phyloP scores from a whole-genome alignment of 2,113 vertebrate species.

The Lampris incognitus region DNA sequence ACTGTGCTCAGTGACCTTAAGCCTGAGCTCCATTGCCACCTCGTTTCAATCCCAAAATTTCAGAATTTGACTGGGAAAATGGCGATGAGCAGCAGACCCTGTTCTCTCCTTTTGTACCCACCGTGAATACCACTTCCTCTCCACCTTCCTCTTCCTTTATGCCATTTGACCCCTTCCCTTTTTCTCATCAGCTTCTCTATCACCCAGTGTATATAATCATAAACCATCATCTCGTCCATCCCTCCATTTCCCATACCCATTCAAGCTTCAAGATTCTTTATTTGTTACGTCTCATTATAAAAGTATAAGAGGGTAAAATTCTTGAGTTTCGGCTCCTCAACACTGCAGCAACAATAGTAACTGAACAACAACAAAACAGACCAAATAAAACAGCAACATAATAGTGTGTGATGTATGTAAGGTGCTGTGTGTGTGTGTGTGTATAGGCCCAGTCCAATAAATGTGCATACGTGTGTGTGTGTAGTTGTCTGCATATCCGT shows the following conservation, averaged over 20 bases:
- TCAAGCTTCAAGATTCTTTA: background rate
- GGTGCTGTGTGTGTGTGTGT: too few relatives aligned
- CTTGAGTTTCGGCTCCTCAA: too few relatives aligned
- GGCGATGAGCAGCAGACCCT: constrained; percentile 52
- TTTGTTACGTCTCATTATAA: too few relatives aligned
- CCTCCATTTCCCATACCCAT: constrained; percentile 33
- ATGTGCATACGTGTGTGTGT: too few relatives aligned
- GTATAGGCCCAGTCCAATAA: too few relatives aligned
- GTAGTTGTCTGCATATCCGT: too few relatives aligned
- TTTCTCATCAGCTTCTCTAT: background rate
- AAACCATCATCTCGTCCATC: constrained; percentile 22
- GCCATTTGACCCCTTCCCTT: background rate
- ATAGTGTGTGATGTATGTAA: too few relatives aligned
- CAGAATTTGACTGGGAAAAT: constrained; percentile 49
- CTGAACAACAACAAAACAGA: too few relatives aligned
- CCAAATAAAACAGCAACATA: too few relatives aligned
- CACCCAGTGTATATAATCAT: constrained; percentile 1
- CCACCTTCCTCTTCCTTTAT: background rate
- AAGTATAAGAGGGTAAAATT: too few relatives aligned
- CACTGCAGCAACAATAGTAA: too few relatives aligned
- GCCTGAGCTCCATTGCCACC: background rate
- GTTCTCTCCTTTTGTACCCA: background rate
- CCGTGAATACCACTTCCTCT: constrained; percentile 1
- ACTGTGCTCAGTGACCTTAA: too few relatives aligned
- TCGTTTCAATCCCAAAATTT: constrained; percentile 54